Evolutionary conservation across 2,113 vertebrate genomes (phyloP).

Genomic region (Seriola aureovittata): DNA sequence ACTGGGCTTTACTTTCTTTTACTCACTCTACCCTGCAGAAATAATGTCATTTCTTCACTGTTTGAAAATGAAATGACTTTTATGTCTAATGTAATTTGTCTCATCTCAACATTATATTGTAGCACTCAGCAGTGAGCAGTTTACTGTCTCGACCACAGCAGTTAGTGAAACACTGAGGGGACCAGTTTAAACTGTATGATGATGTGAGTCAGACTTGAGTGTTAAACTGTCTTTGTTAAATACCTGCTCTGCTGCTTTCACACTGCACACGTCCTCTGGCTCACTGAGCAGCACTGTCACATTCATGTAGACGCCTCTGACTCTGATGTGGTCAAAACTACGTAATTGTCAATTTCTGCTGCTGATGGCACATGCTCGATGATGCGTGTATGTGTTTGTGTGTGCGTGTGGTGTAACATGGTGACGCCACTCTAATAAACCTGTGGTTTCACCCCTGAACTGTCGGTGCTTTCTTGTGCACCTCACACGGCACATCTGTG

Average conservation of each 20-base stretch:
- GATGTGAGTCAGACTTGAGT: too few relatives aligned
- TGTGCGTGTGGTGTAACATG: conserved; percentile 21
- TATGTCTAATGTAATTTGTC: too few relatives aligned
- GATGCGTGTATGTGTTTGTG: conserved; percentile 4
- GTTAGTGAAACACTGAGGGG: too few relatives aligned
- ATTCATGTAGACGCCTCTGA: background rate
- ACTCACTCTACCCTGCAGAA: too few relatives aligned
- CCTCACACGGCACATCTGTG: background rate
- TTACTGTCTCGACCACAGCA: too few relatives aligned
- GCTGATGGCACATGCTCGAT: conserved; percentile 15
- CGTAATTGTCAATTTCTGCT: conserved; percentile 8
- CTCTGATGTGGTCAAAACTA: conserved; percentile 26
- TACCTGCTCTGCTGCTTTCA: background rate
- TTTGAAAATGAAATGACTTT: too few relatives aligned
- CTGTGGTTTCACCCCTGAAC: conserved; percentile 41
- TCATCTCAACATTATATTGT: too few relatives aligned
- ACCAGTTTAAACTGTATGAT: too few relatives aligned
- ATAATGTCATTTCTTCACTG: too few relatives aligned
- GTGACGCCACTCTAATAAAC: conserved; percentile 36
- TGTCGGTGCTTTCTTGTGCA: conserved; percentile 17
- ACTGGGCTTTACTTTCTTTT: too few relatives aligned
- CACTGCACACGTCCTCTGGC: background rate
- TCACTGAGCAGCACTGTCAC: background rate
- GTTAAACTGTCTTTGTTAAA: background rate
- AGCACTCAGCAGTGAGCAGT: too few relatives aligned